Conservation (phyloP, 2,797 vertebrate genomes). For the Hoplostethus mediterraneus region DNA sequence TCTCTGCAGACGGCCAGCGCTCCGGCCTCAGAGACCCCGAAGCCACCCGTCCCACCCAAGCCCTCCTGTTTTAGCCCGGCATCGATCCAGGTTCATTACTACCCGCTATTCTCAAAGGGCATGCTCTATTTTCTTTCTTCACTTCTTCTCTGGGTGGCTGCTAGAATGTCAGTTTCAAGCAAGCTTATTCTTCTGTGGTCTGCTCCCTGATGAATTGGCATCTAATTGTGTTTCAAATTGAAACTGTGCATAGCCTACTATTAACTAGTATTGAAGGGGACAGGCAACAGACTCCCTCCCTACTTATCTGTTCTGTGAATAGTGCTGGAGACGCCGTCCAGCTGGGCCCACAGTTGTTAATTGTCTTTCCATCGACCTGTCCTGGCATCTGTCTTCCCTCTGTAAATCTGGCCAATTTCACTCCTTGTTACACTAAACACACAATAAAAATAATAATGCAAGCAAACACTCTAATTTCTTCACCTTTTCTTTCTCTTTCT, state of each 20-base stretch:
- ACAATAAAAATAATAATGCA: conserved; percentile 15
- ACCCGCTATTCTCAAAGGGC: conserved; percentile 52
- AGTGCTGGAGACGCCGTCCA: conserved; percentile 54
- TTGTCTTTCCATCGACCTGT: conserved; percentile 64
- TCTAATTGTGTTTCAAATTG: conserved; percentile 57
- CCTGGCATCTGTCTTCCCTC: conserved; percentile 43
- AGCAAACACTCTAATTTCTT: conserved; percentile 29
- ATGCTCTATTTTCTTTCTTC: conserved; percentile 36
- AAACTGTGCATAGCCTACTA: conserved; percentile 30
- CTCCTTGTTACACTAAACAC: conserved; percentile 29
- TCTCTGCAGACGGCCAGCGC: conserved; percentile 27
- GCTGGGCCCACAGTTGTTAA: conserved; percentile 46
- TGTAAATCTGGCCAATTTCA: conserved; percentile 37
- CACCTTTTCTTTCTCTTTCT: conserved; percentile 10
- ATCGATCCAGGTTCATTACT: conserved; percentile 84
- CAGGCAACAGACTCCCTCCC: conserved; percentile 70
- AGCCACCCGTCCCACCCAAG: conserved; percentile 88
- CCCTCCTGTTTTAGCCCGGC: conserved; percentile 71
- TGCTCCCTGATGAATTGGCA: conserved; percentile 66
- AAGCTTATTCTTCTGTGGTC: conserved; percentile 66
- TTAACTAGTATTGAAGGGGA: conserved; percentile 41
- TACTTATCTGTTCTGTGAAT: conserved; percentile 40
- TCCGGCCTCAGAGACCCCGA: conserved; percentile 60
- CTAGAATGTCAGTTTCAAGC: conserved; percentile 54
- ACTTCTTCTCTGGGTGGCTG: conserved; percentile 57